Percentiles rank a stretch among this genome's conserved stretches.
These are phyloP conservation scores for Abrostola tripartita DNA, from an alignment of 2,888 invertebrate genomes.

Conservation along the genomic window DNA sequence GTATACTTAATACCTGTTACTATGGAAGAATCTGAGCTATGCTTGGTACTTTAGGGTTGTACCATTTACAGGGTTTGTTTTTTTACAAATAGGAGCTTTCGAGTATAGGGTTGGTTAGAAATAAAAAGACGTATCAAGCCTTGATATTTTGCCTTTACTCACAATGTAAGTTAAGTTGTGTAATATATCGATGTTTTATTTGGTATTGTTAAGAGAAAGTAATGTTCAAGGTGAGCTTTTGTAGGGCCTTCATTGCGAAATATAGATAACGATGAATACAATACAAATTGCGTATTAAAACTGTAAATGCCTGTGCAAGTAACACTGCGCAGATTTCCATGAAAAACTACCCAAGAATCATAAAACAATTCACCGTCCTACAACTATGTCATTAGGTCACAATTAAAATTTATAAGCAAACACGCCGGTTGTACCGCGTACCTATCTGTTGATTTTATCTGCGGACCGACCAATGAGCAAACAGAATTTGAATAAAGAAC, in stretches of 20 bases:
- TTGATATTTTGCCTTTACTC: too few relatives aligned
- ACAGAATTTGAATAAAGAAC: constrained; percentile 68
- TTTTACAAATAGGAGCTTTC: too few relatives aligned
- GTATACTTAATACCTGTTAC: not conserved
- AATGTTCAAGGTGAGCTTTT: too few relatives aligned
- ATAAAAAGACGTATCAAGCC: too few relatives aligned
- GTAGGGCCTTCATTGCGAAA: too few relatives aligned
- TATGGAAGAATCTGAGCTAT: not conserved
- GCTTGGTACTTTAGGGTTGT: not conserved
- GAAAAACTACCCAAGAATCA: constrained; percentile 39
- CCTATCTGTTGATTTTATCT: constrained; percentile 64
- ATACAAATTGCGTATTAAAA: not conserved
- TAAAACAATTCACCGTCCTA: constrained; percentile 49
- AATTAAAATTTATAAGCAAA: constrained; percentile 63
- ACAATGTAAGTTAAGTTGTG: too few relatives aligned
- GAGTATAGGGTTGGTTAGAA: too few relatives aligned
- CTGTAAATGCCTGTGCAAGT: not conserved
- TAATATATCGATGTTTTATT: too few relatives aligned
- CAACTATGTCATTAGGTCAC: constrained; percentile 62
- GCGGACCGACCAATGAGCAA: constrained; percentile 61
- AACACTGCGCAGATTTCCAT: constrained; percentile 30
- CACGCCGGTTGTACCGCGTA: constrained; percentile 38
- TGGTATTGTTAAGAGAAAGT: too few relatives aligned
- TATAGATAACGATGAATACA: too few relatives aligned
- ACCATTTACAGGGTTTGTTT: too few relatives aligned